Conservation (phyloP, 2,113 vertebrate genomes). For the Corythoichthys intestinalis region DNA sequence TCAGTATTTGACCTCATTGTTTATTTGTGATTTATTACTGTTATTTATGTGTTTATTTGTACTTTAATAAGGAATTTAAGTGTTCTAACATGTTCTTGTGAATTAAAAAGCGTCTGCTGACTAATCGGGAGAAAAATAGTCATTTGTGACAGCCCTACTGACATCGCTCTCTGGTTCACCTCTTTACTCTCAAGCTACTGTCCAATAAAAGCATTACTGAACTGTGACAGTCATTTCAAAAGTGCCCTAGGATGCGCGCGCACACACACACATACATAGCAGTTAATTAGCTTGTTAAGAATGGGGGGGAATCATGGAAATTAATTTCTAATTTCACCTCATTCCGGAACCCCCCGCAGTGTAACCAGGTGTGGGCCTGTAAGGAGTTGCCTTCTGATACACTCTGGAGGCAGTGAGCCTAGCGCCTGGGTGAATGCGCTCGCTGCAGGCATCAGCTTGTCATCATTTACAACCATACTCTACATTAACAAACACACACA, state of each 20-base stretch:
- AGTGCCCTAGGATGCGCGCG: slow-evolving; percentile 59
- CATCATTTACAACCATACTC: slow-evolving; percentile 50
- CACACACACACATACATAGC: slow-evolving; percentile 27
- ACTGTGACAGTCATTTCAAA: slow-evolving; percentile 72
- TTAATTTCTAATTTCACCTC: slow-evolving; percentile 34
- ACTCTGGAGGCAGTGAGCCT: slow-evolving; percentile 33
- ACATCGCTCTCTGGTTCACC: slow-evolving; percentile 21
- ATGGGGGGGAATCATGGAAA: slow-evolving; percentile 54
- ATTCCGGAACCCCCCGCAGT: slow-evolving; percentile 8
- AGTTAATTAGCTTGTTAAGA: slow-evolving; percentile 75
- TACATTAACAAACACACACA: slow-evolving; percentile 39
- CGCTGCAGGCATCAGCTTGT: slow-evolving; percentile 55
- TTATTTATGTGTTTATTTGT: too few relatives aligned
- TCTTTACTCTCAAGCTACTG: slow-evolving; percentile 33
- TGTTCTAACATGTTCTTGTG: too few relatives aligned
- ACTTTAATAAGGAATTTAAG: too few relatives aligned
- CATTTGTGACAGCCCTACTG: slow-evolving; percentile 7
- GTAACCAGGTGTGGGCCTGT: slow-evolving; percentile 42
- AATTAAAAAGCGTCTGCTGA: too few relatives aligned
- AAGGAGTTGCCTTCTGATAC: slow-evolving; percentile 31
- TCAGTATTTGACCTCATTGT: too few relatives aligned
- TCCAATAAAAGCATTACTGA: slow-evolving; percentile 70
- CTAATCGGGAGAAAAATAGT: too few relatives aligned
- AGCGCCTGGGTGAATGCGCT: slow-evolving; percentile 33
- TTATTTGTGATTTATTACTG: too few relatives aligned